Percentiles rank a stretch among this genome's conserved stretches.
phyloP scores from a whole-genome alignment of 2,797 vertebrate genomes.

The Aeoliscus strigatus region DNA sequence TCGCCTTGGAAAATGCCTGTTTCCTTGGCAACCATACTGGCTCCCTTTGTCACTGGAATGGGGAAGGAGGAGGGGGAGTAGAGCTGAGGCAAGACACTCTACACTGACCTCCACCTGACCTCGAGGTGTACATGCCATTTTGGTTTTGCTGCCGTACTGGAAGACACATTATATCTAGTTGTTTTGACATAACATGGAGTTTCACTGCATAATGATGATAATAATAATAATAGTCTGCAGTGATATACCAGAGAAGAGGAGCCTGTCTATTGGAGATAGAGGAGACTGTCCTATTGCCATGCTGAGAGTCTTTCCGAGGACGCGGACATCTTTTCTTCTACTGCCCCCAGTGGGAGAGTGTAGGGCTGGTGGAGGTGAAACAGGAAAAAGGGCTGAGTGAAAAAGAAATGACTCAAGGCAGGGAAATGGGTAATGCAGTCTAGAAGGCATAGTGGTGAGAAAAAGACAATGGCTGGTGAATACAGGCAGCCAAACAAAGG shows the following conservation, averaged over 20 bases:
- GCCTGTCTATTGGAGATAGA: conserved; percentile 12
- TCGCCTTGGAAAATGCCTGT: conserved; percentile 63
- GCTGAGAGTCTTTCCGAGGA: conserved; percentile 8
- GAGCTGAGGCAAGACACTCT: conserved; percentile 53
- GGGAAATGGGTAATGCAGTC: conserved; percentile 51
- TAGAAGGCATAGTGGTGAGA: conserved; percentile 30
- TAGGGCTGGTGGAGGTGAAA: conserved; percentile 25
- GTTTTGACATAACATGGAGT: conserved; percentile 16
- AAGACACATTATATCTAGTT: conserved; percentile 17
- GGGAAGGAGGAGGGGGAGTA: conserved; percentile 35
- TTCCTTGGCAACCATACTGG: conserved; percentile 71
- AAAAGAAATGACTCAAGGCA: conserved; percentile 50
- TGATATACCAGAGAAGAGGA: too few species aligned
- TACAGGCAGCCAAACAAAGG: conserved; percentile 41
- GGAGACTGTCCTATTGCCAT: conserved; percentile 2
- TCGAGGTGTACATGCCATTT: conserved; percentile 52
- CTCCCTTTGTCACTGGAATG: conserved; percentile 68
- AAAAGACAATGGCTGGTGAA: conserved; percentile 57
- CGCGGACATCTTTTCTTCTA: conserved; percentile 28
- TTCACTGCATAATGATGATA: not conserved
- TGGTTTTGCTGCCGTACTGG: conserved; percentile 45
- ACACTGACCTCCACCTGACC: conserved; percentile 67
- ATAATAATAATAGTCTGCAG: not conserved
- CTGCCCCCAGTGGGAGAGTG: conserved; percentile 48
- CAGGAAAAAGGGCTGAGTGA: conserved; percentile 27